phyloP scores from a whole-genome alignment of 2,888 invertebrate genomes.

The Cheilosia scutellata region DNA sequence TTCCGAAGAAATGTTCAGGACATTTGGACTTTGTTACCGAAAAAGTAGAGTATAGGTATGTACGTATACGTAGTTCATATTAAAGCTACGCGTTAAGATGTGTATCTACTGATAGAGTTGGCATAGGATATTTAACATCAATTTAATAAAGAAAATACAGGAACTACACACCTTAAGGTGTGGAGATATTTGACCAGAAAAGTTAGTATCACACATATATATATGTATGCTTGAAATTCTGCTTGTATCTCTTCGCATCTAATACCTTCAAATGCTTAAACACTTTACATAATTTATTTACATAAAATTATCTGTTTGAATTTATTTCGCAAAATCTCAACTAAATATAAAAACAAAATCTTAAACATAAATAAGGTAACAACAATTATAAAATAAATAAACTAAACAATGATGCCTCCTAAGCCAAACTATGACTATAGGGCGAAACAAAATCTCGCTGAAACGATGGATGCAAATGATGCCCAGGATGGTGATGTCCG shows the following conservation, averaged over 20 bases:
- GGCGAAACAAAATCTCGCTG: constrained; percentile 83
- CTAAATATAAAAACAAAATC: constrained; percentile 60
- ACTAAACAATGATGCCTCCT: constrained; percentile 20
- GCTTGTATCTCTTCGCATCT: neutral
- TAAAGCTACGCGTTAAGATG: no score
- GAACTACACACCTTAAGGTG: no score
- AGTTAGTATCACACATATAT: no score
- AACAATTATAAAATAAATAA: constrained; percentile 49
- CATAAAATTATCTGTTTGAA: neutral
- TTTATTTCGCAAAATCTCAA: constrained; percentile 3
- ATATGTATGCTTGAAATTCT: neutral
- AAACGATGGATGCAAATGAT: constrained; percentile 83
- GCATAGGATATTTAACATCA: no score
- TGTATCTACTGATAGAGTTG: no score
- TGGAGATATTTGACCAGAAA: no score
- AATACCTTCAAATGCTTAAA: no score
- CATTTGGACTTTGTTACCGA: no score
- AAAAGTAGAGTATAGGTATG: no score
- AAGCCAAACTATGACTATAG: constrained; percentile 82
- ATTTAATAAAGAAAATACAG: no score
- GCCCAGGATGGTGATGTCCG: constrained; percentile 82
- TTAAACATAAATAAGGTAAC: constrained; percentile 73
- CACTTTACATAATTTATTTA: neutral
- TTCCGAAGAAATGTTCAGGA: no score
- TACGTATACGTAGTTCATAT: no score